A percentile compares a stretch with the other conserved stretches of the same genome.
Conservation (phyloP, 2,113 vertebrate species). For the Crotophaga sulcirostris region DNA sequence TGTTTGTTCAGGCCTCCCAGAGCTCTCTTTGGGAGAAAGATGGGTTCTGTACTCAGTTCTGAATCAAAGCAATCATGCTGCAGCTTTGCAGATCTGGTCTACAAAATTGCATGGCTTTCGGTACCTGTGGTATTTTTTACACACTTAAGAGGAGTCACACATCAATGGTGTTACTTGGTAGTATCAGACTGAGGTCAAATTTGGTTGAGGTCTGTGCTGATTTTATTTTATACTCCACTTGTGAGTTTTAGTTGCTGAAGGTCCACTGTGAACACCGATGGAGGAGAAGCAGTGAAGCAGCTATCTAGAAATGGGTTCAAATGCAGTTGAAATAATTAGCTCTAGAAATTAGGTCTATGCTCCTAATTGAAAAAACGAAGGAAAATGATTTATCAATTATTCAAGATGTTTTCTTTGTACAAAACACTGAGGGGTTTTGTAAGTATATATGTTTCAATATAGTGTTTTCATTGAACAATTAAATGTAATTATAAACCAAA, state of each 20-base stretch:
- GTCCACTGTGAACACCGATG: background rate
- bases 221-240: background rate
- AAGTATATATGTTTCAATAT: background rate
- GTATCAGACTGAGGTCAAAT: background rate
- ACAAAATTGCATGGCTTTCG: background rate
- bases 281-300: slow-evolving; percentile 5
- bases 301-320: slow-evolving; percentile 3
- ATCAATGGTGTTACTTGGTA: background rate
- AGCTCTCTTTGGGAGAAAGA: background rate
- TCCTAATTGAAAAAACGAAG: slow-evolving; percentile 16
- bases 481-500: slow-evolving; percentile 50
- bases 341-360: slow-evolving; percentile 18
- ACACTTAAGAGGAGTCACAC: background rate
- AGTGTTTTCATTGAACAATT: slow-evolving; percentile 49
- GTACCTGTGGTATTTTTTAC: background rate
- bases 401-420: slow-evolving; percentile 50
- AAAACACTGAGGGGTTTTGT: slow-evolving; percentile 30
- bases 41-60: background rate
- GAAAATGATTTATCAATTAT: slow-evolving; percentile 63
- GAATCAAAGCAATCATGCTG: background rate
- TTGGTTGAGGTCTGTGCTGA: background rate
- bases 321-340: slow-evolving; percentile 34
- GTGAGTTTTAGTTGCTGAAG: background rate
- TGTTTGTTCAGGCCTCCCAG: background rate
- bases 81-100: background rate